A percentile compares a stretch with the other conserved stretches of the same genome.
phyloP scores from a whole-genome alignment of 2,797 vertebrate genomes.

The Phyllotis vaccarum region DNA sequence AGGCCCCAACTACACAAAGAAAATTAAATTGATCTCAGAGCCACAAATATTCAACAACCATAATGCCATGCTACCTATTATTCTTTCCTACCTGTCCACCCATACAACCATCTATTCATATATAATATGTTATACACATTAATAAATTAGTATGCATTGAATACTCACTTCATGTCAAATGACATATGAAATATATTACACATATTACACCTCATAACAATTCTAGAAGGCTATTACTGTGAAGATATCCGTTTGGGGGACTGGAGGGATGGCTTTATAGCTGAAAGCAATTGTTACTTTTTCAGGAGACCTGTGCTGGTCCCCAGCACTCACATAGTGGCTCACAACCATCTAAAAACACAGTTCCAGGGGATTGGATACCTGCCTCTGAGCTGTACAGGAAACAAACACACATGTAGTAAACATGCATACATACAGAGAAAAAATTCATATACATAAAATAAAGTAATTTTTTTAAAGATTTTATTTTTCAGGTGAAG shows the following conservation, averaged over 20 bases:
- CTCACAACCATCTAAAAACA: background rate
- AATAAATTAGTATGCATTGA: background rate
- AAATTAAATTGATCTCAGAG: constrained; percentile 1
- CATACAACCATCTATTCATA: background rate
- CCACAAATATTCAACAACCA: background rate
- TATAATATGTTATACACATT: background rate
- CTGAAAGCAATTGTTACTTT: background rate
- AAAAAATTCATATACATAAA: background rate
- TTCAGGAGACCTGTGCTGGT: too few species aligned
- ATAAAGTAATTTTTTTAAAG: background rate
- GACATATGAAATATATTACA: background rate
- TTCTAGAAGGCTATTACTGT: background rate
- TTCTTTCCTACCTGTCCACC: background rate
- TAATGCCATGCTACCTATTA: background rate
- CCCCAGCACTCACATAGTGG: background rate
- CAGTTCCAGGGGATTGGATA: background rate
- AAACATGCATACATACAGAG: background rate
- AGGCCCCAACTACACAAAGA: background rate
- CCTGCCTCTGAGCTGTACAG: background rate
- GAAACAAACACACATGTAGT: background rate
- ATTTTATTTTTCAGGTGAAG: background rate
- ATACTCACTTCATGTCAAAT: background rate
- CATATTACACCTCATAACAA: background rate
- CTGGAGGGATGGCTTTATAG: background rate
- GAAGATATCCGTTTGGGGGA: background rate